phyloP scores from a whole-genome alignment of 2,113 vertebrate genomes.

The Syngnathus typhle region DNA sequence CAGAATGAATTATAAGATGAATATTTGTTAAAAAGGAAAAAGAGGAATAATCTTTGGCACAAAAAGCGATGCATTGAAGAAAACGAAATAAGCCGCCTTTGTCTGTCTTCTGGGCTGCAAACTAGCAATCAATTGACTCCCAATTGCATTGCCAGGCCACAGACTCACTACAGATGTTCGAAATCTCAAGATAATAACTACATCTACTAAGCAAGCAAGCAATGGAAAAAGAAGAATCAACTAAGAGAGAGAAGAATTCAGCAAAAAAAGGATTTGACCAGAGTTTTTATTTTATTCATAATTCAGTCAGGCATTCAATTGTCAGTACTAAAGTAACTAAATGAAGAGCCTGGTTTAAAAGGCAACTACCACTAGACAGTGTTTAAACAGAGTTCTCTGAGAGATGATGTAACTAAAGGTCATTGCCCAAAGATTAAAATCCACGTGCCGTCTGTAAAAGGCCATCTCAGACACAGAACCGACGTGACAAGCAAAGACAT shows the following conservation, averaged over 20 bases:
- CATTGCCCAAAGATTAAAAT: conserved; percentile 36
- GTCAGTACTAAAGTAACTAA: conserved; percentile 15
- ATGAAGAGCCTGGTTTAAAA: conserved; percentile 14
- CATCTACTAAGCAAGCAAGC: conserved; percentile 34
- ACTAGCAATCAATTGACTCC: conserved; percentile 58
- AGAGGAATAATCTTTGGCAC: not conserved
- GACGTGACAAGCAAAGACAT: conserved; percentile 24
- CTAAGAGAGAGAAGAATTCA: conserved; percentile 11
- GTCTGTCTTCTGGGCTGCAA: conserved; percentile 44
- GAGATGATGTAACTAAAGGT: conserved; percentile 44
- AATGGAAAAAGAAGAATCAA: conserved; percentile 16
- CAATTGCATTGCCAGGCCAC: conserved; percentile 58
- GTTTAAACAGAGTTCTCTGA: conserved; percentile 23
- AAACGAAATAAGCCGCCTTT: conserved; percentile 28
- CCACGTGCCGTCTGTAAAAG: conserved; percentile 31
- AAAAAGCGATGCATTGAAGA: conserved; percentile 26
- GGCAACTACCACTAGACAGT: not conserved
- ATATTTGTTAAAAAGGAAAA: not conserved
- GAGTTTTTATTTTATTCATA: too few relatives aligned
- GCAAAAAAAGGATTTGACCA: conserved; percentile 6
- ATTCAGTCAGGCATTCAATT: too few relatives aligned
- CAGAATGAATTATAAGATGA: not conserved
- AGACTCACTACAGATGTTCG: conserved; percentile 44
- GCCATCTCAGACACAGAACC: conserved; percentile 19
- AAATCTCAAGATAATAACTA: conserved; percentile 34